Evolutionary conservation across 2,888 invertebrate species (phyloP).

Genomic region (Chelonus formosanus): DNA sequence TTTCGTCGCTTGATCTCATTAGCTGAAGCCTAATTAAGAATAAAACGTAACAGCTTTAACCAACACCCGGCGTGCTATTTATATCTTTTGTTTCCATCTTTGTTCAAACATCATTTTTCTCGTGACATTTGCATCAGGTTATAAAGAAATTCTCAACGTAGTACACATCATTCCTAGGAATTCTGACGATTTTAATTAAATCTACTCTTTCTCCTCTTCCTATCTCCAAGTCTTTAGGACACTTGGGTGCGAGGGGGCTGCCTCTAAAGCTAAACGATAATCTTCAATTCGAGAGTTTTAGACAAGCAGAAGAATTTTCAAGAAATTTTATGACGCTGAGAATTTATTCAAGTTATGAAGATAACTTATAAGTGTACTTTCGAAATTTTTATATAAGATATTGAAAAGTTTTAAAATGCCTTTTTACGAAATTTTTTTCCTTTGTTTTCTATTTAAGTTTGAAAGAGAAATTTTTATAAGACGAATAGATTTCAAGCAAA

Average conservation of each 20-base stretch:
- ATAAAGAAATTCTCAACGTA: conserved; percentile 58
- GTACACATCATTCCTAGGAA: conserved; percentile 52
- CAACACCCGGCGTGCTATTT: too few species aligned
- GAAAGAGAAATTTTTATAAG: too few species aligned
- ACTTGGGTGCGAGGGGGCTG: not conserved
- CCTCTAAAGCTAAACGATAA: conserved; percentile 9
- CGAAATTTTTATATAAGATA: not conserved
- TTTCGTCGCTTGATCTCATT: too few species aligned
- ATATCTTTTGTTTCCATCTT: too few species aligned
- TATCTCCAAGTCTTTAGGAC: conserved; percentile 17
- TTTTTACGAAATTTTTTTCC: too few species aligned
- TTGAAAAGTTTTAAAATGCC: too few species aligned
- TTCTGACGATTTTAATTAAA: conserved; percentile 63
- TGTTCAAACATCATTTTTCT: not conserved
- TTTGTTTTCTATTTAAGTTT: too few species aligned
- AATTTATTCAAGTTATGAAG: conserved; percentile 27
- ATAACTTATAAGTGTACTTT: too few species aligned
- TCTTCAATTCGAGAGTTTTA: conserved; percentile 18
- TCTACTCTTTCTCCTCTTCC: conserved; percentile 35
- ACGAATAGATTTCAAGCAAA: too few species aligned
- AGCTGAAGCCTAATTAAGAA: too few species aligned
- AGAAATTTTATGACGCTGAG: conserved; percentile 28
- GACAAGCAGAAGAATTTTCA: conserved; percentile 29
- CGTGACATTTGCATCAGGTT: conserved; percentile 53
- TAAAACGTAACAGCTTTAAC: too few species aligned